Base-by-base conservation (phyloP, 2,888 invertebrate species). In the Hypena proboscidalis region DNA sequence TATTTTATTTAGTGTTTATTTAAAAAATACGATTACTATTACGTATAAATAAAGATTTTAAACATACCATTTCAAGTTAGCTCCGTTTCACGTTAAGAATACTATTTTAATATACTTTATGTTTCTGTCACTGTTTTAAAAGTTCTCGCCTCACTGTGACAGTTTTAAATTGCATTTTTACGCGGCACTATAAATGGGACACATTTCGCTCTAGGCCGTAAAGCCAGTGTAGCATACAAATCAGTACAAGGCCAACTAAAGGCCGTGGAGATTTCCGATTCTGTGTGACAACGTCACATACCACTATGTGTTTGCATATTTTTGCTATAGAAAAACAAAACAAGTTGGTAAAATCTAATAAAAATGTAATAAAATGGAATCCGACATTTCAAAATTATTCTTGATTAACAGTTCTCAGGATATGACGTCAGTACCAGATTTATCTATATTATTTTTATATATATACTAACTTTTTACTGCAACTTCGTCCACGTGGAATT, bases 131-230 rank as follows among this genome's bases (percentile, higher is more conserved):
- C 21, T 47, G 32, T 50, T 56, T 42, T 47, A 38, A 61, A 56
- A 57, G 31, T 50, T 53, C 41, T 52, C 45, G 53, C 64, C 42
- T 50, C 41, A 42, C 31, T 42, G 53, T 59, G 61, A 61, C 61
- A 57, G 42, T 45, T 59, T 59, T 59, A 61, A 61, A 61, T 61
- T 61, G 60, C 64, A 61, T 61, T 61, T 61, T 61, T 61, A 59
- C 48, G 49, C 64, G 44, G 56, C 61, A 56, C 15, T 63, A 48
- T 40, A 36, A 47, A 52, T 40, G 17, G 44, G 42, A 61, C 46
- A 49, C 32, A 63, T 40, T 44, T 35, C 25, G 10, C 26, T 20
- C 9, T 30, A 56, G 45, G 44, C 34, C 23, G 8, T 15, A 14
- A 22, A 8, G 26, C 51, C 27, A 36, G 38, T 30, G 41, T 21